Percentiles rank a stretch among this genome's conserved stretches.
These are phyloP conservation scores for Mycalesis mineus DNA, from an alignment of 2,888 invertebrate species.

Conservation along the genomic window DNA sequence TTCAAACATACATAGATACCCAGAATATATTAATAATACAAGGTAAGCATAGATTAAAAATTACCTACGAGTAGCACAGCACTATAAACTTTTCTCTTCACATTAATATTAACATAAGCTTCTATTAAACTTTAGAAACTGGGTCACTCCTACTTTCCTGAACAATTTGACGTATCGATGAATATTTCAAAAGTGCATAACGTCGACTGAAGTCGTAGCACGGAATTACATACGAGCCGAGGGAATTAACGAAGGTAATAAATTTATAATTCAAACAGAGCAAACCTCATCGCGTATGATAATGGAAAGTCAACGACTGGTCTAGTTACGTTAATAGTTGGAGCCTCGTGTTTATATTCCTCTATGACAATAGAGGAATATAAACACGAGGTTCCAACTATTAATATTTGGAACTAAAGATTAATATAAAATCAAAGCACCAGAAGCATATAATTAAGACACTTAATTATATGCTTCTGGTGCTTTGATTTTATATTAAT, in stretches of 20 bases:
- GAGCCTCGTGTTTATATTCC: conserved; percentile 35
- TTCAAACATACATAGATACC: too few relatives aligned
- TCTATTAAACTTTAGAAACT: neutral
- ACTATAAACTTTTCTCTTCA: too few relatives aligned
- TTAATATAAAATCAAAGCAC: conserved; percentile 9
- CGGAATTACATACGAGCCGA: conserved; percentile 36
- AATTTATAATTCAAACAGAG: conserved; percentile 56
- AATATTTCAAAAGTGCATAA: conserved; percentile 37
- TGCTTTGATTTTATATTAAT: conserved; percentile 5
- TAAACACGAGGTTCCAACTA: too few relatives aligned
- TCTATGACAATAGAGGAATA: too few relatives aligned
- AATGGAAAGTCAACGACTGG: conserved; percentile 56
- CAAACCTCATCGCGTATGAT: conserved; percentile 60
- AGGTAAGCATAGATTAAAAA: too few relatives aligned
- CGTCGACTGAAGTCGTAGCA: conserved; percentile 38
- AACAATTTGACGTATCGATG: conserved; percentile 43
- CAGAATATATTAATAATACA: too few relatives aligned
- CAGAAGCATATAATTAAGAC: conserved; percentile 26
- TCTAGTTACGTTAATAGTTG: conserved; percentile 44
- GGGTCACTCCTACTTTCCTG: conserved; percentile 14
- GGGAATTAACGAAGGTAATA: conserved; percentile 43
- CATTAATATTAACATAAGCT: neutral
- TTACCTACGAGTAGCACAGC: too few relatives aligned
- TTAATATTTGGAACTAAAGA: too few relatives aligned
- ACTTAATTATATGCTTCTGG: conserved; percentile 26